Evolutionary conservation across 2,797 vertebrate genomes (phyloP).

Genomic region (Sebastes minor): DNA sequence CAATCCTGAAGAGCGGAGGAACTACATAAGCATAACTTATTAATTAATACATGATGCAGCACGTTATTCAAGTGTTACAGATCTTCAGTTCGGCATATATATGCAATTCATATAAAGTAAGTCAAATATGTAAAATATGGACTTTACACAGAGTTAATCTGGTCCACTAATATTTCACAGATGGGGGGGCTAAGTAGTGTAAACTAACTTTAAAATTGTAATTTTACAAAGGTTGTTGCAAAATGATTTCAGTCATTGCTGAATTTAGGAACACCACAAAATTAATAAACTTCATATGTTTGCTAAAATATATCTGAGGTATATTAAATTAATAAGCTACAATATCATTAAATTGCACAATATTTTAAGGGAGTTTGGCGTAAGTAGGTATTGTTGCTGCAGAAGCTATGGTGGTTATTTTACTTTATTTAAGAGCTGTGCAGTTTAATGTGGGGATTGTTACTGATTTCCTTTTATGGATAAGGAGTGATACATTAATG

Average conservation of each 20-base stretch:
- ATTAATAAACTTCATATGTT: background rate
- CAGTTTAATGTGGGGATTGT: too few relatives aligned
- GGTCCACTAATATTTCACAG: background rate
- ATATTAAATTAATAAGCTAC: too few relatives aligned
- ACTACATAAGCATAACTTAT: background rate
- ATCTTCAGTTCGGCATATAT: background rate
- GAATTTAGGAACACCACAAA: background rate
- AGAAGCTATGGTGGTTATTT: too few relatives aligned
- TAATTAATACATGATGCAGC: background rate
- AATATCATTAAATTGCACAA: background rate
- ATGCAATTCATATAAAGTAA: too few relatives aligned
- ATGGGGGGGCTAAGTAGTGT: background rate
- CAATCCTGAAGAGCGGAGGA: background rate
- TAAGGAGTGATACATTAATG: background rate
- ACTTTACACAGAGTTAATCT: background rate
- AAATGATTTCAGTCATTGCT: background rate
- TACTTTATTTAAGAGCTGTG: too few relatives aligned
- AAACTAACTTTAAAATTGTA: background rate
- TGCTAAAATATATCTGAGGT: background rate
- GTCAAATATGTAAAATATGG: too few relatives aligned
- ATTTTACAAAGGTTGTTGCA: background rate
- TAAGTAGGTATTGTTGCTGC: too few relatives aligned
- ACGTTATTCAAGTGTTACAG: background rate
- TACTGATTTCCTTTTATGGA: too few relatives aligned
- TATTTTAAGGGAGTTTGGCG: background rate